These are phyloP conservation scores for Clamator glandarius DNA, from an alignment of 2,797 vertebrate species.

Conservation along the genomic window DNA sequence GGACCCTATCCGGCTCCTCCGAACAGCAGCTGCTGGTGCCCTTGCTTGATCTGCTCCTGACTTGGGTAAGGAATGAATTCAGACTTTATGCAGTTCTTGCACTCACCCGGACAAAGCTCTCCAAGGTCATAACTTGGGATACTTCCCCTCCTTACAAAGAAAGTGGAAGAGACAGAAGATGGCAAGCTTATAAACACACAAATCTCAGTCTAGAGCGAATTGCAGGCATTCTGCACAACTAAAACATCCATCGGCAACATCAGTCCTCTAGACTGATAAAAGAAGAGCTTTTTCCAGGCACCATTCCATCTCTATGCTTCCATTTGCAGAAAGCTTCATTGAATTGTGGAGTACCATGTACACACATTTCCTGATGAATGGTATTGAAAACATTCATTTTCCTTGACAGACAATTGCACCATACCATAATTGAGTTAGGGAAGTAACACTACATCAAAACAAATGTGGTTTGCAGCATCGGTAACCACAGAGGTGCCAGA, in stretches of 20 bases:
- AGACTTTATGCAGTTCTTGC: background rate
- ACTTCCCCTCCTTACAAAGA: background rate
- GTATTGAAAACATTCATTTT: conserved; percentile 64
- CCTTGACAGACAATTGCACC: background rate
- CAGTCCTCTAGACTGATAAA: background rate
- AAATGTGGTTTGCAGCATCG: background rate
- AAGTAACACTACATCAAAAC: background rate
- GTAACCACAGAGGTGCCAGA: background rate
- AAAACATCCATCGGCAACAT: background rate
- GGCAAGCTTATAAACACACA: background rate
- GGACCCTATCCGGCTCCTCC: rapidly evolving
- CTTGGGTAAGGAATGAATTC: rapidly evolving
- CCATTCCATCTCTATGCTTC: background rate
- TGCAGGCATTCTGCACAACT: background rate
- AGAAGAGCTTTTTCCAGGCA: background rate
- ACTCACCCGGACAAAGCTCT: background rate
- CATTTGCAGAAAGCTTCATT: background rate
- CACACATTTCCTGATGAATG: background rate
- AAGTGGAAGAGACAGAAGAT: background rate
- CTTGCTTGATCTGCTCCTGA: rapidly evolving
- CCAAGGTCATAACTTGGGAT: background rate
- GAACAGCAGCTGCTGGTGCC: rapidly evolving
- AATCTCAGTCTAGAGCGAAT: background rate
- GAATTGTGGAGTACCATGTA: background rate
- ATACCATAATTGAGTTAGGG: background rate